phyloP scores from a whole-genome alignment of 2,797 vertebrate genomes.

The Choloepus didactylus region DNA sequence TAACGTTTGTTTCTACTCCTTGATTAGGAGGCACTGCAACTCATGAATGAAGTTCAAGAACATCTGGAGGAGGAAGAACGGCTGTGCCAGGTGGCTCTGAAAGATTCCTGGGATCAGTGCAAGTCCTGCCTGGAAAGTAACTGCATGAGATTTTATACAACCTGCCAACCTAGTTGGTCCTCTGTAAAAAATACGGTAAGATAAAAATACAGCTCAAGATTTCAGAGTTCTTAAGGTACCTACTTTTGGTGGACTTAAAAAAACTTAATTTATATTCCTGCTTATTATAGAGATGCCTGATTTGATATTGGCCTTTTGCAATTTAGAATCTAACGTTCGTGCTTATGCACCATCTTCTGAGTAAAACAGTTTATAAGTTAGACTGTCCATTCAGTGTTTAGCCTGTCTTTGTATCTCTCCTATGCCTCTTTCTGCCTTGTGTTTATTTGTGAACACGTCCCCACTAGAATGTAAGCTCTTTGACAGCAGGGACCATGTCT shows the following conservation, averaged over 20 bases:
- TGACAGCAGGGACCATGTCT: constrained; percentile 8
- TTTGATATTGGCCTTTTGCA: not conserved
- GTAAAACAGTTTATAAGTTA: not conserved
- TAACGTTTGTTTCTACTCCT: constrained; percentile 68
- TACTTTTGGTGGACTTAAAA: no score
- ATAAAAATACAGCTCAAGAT: constrained; percentile 4
- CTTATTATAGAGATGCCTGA: not conserved
- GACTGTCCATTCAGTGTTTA: not conserved
- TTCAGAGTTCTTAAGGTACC: not conserved
- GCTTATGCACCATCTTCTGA: not conserved
- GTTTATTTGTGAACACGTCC: not conserved
- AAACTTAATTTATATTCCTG: not conserved
- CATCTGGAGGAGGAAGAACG: constrained; percentile 93
- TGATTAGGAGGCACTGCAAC: constrained; percentile 91
- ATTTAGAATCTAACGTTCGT: not conserved
- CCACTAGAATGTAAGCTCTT: constrained; percentile 33
- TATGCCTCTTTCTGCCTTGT: not conserved
- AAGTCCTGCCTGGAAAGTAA: constrained; percentile 92
- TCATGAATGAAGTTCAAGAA: constrained; percentile 92
- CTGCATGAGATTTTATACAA: constrained; percentile 92
- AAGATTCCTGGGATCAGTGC: constrained; percentile 93
- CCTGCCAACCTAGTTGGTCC: constrained; percentile 90
- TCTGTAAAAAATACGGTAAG: constrained; percentile 92
- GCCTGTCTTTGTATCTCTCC: not conserved
- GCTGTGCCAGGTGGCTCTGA: constrained; percentile 91